A percentile compares a stretch with the other conserved stretches of the same genome.
Evolutionary conservation across 2,888 invertebrate species (phyloP).

Genomic region (Torymus texanus): DNA sequence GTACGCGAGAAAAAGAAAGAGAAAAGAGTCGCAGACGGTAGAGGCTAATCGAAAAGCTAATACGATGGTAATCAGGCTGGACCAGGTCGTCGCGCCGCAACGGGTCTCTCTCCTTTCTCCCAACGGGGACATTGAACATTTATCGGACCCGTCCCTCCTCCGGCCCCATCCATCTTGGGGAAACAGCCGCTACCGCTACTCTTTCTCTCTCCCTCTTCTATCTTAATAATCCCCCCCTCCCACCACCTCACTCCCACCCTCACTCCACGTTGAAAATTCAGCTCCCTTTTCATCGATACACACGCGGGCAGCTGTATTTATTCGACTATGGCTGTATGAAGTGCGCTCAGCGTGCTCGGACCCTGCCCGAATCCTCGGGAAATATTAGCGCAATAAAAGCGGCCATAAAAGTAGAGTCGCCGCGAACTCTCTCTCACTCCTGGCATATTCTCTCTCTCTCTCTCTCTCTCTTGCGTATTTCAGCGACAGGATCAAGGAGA

Average conservation of each 20-base stretch:
- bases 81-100: neutral
- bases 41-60: slow-evolving; percentile 68
- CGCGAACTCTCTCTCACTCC: neutral
- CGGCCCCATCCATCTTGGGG: slow-evolving; percentile 46
- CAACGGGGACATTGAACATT: slow-evolving; percentile 65
- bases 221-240: slow-evolving; percentile 26
- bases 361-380: slow-evolving; percentile 39
- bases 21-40: slow-evolving; percentile 28
- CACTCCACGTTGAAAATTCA: neutral
- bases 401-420: slow-evolving; percentile 45
- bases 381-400: slow-evolving; percentile 53
- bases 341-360: slow-evolving; percentile 41
- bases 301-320: slow-evolving; percentile 11
- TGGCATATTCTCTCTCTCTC: slow-evolving; percentile 7
- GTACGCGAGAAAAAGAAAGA: slow-evolving; percentile 15
- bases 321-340: slow-evolving; percentile 10
- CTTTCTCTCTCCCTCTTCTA: neutral
- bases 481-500: slow-evolving; percentile 31
- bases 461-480: slow-evolving; percentile 30
- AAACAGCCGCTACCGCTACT: neutral
- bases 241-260: neutral
- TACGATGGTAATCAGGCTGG: slow-evolving; percentile 70
- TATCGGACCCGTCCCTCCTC: slow-evolving; percentile 60
- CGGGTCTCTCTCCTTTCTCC: slow-evolving; percentile 7
- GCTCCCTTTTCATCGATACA: slow-evolving; percentile 19